Conservation (phyloP, 2,888 invertebrate genomes). For the Strigamia crassipes region DNA sequence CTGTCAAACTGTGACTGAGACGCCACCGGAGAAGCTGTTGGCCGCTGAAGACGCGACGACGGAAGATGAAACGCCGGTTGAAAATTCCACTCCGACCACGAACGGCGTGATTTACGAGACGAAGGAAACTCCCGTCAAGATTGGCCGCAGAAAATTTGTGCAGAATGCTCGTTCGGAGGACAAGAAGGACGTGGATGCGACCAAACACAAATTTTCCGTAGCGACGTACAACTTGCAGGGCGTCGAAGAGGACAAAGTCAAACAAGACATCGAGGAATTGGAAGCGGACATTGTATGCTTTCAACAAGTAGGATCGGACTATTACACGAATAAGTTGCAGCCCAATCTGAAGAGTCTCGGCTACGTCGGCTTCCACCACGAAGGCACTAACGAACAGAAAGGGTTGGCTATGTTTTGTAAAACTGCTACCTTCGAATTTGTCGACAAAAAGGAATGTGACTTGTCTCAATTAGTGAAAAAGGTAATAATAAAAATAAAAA, state of each 20-base stretch:
- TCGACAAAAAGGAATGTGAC: slow-evolving; percentile 12
- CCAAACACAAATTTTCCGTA: slow-evolving; percentile 24
- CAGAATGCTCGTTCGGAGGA: slow-evolving; percentile 6
- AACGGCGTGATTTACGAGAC: neutral
- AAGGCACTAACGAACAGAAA: neutral
- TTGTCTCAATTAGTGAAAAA: slow-evolving; percentile 29
- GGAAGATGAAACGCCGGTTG: neutral
- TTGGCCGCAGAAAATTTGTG: slow-evolving; percentile 6
- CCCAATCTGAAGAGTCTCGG: slow-evolving; percentile 29
- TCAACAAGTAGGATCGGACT: slow-evolving; percentile 36
- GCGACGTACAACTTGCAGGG: neutral
- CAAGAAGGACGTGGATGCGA: neutral
- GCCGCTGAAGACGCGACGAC: neutral
- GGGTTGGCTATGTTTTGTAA: slow-evolving; percentile 31
- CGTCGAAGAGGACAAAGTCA: neutral
- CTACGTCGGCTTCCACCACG: slow-evolving; percentile 10
- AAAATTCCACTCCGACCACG: neutral
- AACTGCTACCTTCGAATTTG: neutral
- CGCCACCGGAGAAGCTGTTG: neutral
- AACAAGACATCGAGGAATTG: neutral
- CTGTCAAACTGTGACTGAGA: neutral
- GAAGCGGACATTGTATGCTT: slow-evolving; percentile 28
- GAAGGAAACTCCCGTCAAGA: neutral
- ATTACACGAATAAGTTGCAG: slow-evolving; percentile 22
- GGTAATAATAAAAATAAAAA: too few relatives aligned